A percentile compares a stretch with the other conserved stretches of the same genome.
phyloP scores from a whole-genome alignment of 1,140 invertebrate genomes.

The Luehdorfia chinensis region DNA sequence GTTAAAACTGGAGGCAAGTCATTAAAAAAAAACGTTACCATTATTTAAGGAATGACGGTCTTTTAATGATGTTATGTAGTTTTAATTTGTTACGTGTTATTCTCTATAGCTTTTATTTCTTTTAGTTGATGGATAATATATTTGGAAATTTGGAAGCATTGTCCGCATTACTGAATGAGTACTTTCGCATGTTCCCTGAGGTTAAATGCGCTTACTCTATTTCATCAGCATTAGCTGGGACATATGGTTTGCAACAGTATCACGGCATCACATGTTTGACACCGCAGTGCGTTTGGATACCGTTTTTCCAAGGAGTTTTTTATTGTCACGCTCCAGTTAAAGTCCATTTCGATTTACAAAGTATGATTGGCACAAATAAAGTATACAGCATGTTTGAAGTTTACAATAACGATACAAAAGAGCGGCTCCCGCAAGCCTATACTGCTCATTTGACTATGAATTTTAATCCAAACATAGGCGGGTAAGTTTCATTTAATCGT shows the following conservation, averaged over 20 bases:
- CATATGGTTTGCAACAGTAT: constrained; percentile 39
- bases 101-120: constrained; percentile 1
- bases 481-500: constrained; percentile 33
- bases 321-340: constrained; percentile 50
- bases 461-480: constrained; percentile 44
- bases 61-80: no score
- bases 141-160: constrained; percentile 52
- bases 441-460: constrained; percentile 52
- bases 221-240: constrained; percentile 48
- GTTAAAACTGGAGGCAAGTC: no score
- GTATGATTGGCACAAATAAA: constrained; percentile 25
- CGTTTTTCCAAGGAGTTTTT: constrained; percentile 59
- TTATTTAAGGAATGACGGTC: no score
- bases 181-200: constrained; percentile 53
- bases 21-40: no score
- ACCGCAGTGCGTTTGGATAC: constrained; percentile 54
- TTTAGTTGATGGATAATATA: constrained; percentile 51
- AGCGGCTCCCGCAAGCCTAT: constrained; percentile 44
- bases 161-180: constrained; percentile 59
- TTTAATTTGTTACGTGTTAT: no score
- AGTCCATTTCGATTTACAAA: constrained; percentile 55
- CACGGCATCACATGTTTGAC: constrained; percentile 33
- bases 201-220: constrained; percentile 50
- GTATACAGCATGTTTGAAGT: constrained; percentile 36
- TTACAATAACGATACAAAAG: constrained; percentile 53